These are phyloP conservation scores for Piezodorus guildinii DNA, from an alignment of 1,140 invertebrate species.

Conservation along the genomic window DNA sequence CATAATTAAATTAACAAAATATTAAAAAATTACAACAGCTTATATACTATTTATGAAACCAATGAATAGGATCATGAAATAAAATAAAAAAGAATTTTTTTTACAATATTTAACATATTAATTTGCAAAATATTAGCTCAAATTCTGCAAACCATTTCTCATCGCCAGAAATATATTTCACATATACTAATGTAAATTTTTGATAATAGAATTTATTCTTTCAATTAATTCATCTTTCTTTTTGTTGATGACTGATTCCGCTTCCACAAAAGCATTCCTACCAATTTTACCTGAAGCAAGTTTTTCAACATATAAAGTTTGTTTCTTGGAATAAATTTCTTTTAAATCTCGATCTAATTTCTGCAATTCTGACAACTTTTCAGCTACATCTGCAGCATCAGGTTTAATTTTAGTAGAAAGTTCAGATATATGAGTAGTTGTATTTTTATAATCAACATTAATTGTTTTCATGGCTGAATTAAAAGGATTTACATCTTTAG, in stretches of 20 bases:
- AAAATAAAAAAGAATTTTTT: neutral
- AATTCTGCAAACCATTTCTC: no score
- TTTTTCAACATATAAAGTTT: conserved; percentile 49
- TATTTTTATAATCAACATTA: conserved; percentile 50
- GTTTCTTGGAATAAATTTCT: conserved; percentile 40
- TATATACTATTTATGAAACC: neutral
- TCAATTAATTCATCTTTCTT: conserved; percentile 55
- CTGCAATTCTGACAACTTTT: conserved; percentile 52
- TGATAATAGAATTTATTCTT: conserved; percentile 50
- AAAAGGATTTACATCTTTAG: conserved; percentile 46
- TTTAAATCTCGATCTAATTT: conserved; percentile 43
- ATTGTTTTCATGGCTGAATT: conserved; percentile 45
- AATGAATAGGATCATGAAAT: neutral
- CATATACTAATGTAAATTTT: conserved; percentile 34
- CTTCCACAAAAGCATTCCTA: conserved; percentile 51
- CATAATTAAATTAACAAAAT: no score
- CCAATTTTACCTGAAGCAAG: conserved; percentile 51
- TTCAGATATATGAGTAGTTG: conserved; percentile 44
- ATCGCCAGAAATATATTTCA: neutral
- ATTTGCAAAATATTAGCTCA: neutral
- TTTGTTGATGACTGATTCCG: conserved; percentile 43
- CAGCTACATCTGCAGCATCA: conserved; percentile 49
- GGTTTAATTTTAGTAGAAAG: conserved; percentile 46
- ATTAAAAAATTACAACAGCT: no score
- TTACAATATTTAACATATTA: neutral